These are phyloP conservation scores for Philereme vetulata DNA, from an alignment of 2,888 invertebrate genomes.

Conservation along the genomic window DNA sequence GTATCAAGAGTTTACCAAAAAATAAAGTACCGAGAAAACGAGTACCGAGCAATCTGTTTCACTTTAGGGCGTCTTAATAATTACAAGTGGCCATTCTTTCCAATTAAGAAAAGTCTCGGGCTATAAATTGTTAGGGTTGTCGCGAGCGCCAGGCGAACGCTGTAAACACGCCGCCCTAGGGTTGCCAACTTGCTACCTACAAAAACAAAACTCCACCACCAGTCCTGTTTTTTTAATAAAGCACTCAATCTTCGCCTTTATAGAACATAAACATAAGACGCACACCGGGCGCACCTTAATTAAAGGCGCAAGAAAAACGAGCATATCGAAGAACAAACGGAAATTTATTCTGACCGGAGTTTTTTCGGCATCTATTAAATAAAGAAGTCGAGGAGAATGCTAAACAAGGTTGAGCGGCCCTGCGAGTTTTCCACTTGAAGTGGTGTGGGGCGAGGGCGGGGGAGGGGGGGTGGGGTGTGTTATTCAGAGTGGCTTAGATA, in stretches of 20 bases:
- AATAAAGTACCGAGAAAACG: slow-evolving; percentile 61
- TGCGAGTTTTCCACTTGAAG: slow-evolving; percentile 82
- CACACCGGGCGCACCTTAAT: slow-evolving; percentile 67
- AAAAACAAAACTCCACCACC: slow-evolving; percentile 43
- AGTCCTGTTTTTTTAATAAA: slow-evolving; percentile 70
- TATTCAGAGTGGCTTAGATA: slow-evolving; percentile 82
- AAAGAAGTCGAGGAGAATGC: slow-evolving; percentile 83
- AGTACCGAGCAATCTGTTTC: slow-evolving; percentile 81
- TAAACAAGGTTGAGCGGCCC: slow-evolving; percentile 83
- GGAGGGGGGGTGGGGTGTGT: slow-evolving; percentile 62
- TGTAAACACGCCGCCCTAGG: slow-evolving; percentile 73
- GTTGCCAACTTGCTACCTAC: slow-evolving; percentile 52
- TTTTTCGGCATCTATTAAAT: slow-evolving; percentile 82
- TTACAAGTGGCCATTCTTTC: slow-evolving; percentile 84
- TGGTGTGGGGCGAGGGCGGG: slow-evolving; percentile 66
- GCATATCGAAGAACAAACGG: slow-evolving; percentile 76
- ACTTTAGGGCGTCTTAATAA: slow-evolving; percentile 83
- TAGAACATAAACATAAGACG: slow-evolving; percentile 56
- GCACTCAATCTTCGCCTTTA: slow-evolving; percentile 62
- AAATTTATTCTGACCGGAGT: slow-evolving; percentile 80
- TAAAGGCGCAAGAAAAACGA: slow-evolving; percentile 69
- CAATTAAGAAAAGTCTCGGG: slow-evolving; percentile 82
- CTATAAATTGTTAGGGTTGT: slow-evolving; percentile 81
- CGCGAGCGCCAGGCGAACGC: slow-evolving; percentile 60
- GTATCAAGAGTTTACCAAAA: slow-evolving; percentile 61